phyloP scores from a whole-genome alignment of 1,140 invertebrate genomes.

The Euwallacea similis region DNA sequence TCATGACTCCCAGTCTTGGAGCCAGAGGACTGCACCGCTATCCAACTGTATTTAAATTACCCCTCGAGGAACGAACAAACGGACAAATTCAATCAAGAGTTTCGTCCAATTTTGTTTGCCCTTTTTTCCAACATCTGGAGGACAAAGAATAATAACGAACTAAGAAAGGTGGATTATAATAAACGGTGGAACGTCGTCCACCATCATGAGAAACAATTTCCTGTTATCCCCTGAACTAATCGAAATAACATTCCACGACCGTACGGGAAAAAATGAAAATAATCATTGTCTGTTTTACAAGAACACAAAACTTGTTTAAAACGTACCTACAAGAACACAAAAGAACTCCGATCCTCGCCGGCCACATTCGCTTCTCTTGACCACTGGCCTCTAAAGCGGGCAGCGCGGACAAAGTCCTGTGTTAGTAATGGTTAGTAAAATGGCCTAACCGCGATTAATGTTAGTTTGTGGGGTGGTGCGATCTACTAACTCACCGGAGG shows the following conservation, averaged over 20 bases:
- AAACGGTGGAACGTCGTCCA: neutral
- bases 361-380: conserved; percentile 29
- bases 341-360: conserved; percentile 30
- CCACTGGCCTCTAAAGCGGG: neutral
- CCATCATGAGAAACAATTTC: neutral
- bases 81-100: too few species aligned
- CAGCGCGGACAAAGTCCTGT: neutral
- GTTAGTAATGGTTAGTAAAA: conserved; percentile 29
- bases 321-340: conserved; percentile 34
- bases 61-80: too few species aligned
- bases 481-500: conserved; percentile 26
- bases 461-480: conserved; percentile 11
- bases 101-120: too few species aligned
- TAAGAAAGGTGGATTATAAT: too few species aligned
- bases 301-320: conserved; percentile 35
- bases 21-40: too few species aligned
- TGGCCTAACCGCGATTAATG: conserved; percentile 6
- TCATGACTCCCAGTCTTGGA: too few species aligned
- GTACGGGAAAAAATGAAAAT: conserved; percentile 21
- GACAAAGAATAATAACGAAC: too few species aligned
- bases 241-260: conserved; percentile 14
- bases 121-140: too few species aligned
- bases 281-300: conserved; percentile 19
- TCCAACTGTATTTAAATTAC: too few species aligned
- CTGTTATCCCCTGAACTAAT: conserved; percentile 7